These are phyloP conservation scores for Scyliorhinus canicula DNA, from an alignment of 2,797 vertebrate genomes.

Conservation along the genomic window DNA sequence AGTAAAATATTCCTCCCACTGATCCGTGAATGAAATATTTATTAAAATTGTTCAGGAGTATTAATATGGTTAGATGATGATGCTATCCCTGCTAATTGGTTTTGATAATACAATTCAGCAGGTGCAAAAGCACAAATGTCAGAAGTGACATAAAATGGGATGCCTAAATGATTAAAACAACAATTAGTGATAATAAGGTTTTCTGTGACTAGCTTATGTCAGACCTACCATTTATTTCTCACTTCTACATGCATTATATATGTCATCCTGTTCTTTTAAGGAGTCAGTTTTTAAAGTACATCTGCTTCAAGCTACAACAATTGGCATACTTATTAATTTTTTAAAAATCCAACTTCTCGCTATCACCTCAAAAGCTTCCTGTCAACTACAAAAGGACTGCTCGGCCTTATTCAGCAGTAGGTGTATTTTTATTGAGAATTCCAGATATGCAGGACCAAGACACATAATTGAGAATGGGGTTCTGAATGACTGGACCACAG, in stretches of 20 bases:
- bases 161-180: background rate
- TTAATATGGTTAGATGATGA: background rate
- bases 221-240: background rate
- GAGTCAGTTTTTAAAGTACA: background rate
- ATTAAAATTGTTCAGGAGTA: background rate
- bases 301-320: background rate
- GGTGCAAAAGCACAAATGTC: slow-evolving; percentile 15
- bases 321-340: background rate
- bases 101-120: slow-evolving; percentile 16
- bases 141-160: background rate
- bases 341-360: background rate
- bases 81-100: slow-evolving; percentile 32
- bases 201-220: background rate
- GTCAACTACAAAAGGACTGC: background rate
- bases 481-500: background rate
- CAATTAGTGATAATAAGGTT: slow-evolving; percentile 14
- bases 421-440: background rate
- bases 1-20: slow-evolving; percentile 33
- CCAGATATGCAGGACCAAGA: background rate
- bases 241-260: background rate
- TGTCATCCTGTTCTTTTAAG: background rate
- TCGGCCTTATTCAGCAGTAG: background rate
- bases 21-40: slow-evolving; percentile 12
- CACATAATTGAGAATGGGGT: background rate
- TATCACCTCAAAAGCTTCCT: background rate